Conservation (phyloP, 2,888 invertebrate species). For the Saturnia japonica region DNA sequence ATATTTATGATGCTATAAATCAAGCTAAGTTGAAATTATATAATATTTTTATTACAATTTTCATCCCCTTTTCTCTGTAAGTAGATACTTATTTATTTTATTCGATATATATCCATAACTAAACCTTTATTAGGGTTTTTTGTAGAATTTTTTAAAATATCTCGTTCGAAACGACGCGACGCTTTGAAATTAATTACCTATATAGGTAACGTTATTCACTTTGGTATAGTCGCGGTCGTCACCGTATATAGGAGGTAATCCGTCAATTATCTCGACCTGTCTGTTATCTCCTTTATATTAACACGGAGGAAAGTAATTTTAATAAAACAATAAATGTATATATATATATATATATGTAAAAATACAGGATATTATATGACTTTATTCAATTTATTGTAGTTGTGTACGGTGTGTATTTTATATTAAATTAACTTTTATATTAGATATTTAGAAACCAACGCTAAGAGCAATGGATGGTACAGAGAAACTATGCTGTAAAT, state of each 20-base stretch:
- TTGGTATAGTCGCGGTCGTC: background rate
- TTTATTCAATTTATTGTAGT: too few species aligned
- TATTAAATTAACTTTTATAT: too few species aligned
- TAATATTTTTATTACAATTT: slow-evolving; percentile 1
- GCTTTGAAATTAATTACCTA: background rate
- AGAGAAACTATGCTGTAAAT: too few species aligned
- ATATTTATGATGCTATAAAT: background rate
- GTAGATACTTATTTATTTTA: background rate
- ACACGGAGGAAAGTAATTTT: background rate
- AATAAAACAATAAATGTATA: background rate
- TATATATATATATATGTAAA: too few species aligned
- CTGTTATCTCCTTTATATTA: background rate
- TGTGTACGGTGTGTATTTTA: too few species aligned
- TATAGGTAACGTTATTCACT: background rate
- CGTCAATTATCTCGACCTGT: background rate
- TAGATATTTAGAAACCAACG: too few species aligned
- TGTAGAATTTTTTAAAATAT: background rate
- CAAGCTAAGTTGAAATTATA: background rate
- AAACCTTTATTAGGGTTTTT: background rate
- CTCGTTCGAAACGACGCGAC: background rate
- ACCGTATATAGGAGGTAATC: background rate
- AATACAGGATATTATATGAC: too few species aligned
- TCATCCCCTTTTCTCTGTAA: background rate
- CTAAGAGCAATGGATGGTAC: too few species aligned
- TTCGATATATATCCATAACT: background rate